These are phyloP conservation scores for Drosophila hawaiiensis DNA, from an alignment of 2,888 invertebrate genomes.

Conservation along the genomic window DNA sequence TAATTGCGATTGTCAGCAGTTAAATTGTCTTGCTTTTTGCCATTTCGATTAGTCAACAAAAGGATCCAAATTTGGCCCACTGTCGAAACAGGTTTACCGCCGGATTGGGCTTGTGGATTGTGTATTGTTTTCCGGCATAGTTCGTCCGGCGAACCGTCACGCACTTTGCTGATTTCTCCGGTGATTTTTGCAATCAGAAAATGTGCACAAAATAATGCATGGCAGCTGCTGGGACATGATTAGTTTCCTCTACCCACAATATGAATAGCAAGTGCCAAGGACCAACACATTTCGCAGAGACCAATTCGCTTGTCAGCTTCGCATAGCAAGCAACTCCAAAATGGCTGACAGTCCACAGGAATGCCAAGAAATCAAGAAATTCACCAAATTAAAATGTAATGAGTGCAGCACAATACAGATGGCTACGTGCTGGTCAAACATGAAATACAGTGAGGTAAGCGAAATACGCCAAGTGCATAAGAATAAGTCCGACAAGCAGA, in stretches of 20 bases:
- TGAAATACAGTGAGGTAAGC: constrained; percentile 62
- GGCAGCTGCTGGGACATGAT: constrained; percentile 54
- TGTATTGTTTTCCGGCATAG: constrained; percentile 2
- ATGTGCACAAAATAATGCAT: constrained; percentile 69
- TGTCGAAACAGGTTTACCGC: not conserved
- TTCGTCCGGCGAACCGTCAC: constrained; percentile 22
- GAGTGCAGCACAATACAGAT: constrained; percentile 48
- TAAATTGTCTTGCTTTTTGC: not conserved
- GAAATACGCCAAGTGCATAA: constrained; percentile 60
- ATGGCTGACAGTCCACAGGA: not conserved
- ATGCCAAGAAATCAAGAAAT: constrained; percentile 22
- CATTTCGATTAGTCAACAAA: not conserved
- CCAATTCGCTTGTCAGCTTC: constrained; percentile 1
- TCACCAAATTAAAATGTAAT: constrained; percentile 74
- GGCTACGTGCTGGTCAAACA: constrained; percentile 68
- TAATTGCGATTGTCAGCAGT: constrained; percentile 4
- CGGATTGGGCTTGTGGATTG: not conserved
- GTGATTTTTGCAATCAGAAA: constrained; percentile 80
- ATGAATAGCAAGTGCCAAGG: constrained; percentile 66
- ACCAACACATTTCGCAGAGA: not conserved
- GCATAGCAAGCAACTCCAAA: constrained; percentile 1
- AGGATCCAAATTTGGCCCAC: not conserved
- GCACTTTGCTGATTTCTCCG: constrained; percentile 74
- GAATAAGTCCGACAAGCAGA: constrained; percentile 10
- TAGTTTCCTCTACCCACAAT: constrained; percentile 52